These are phyloP conservation scores for Schizotus pectinicornis DNA, from an alignment of 2,888 invertebrate genomes.

Conservation along the genomic window DNA sequence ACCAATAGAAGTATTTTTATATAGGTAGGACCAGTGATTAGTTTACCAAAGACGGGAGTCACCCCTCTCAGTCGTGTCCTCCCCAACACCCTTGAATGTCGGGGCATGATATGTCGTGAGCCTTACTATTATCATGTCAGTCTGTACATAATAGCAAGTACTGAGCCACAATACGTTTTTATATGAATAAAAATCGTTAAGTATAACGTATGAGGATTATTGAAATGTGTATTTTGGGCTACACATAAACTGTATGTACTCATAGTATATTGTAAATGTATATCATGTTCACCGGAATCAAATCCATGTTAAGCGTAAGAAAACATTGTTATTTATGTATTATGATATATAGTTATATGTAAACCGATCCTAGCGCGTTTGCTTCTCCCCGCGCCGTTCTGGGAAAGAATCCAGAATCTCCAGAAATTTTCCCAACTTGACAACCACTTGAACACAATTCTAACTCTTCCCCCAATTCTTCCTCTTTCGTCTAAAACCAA, in stretches of 20 bases:
- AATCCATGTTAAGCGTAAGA: conserved; percentile 28
- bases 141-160: conserved; percentile 16
- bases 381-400: too few relatives aligned
- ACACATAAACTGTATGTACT: conserved; percentile 31
- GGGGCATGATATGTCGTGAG: conserved; percentile 13
- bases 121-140: conserved; percentile 19
- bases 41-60: background rate
- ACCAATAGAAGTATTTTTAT: conserved; percentile 12
- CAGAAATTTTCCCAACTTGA: too few relatives aligned
- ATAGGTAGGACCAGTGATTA: background rate
- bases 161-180: conserved; percentile 22
- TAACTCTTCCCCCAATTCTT: too few relatives aligned
- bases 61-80: background rate
- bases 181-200: conserved; percentile 18
- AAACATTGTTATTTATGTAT: conserved; percentile 31
- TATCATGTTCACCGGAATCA: conserved; percentile 23
- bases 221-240: conserved; percentile 28
- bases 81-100: background rate
- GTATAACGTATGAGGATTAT: conserved; percentile 13
- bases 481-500: too few relatives aligned
- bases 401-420: too few relatives aligned
- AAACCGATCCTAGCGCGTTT: background rate
- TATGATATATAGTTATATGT: conserved; percentile 28
- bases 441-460: too few relatives aligned
- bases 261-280: conserved; percentile 31